Conservation (phyloP, 2,113 vertebrate genomes). For the Mustela nigripes region DNA sequence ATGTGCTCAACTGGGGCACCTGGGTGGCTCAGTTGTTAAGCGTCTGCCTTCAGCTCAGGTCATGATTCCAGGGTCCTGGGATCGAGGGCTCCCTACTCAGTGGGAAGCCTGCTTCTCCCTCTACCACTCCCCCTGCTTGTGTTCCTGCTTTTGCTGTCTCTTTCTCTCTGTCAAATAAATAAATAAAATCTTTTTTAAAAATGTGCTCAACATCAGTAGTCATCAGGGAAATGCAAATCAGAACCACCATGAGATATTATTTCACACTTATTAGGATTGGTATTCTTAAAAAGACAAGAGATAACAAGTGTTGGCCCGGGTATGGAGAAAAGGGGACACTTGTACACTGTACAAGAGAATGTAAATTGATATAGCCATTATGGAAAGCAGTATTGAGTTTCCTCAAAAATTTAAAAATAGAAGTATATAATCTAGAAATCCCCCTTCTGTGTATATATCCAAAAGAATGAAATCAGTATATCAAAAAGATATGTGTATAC, state of each 20-base stretch:
- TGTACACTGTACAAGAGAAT: not conserved
- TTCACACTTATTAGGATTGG: not conserved
- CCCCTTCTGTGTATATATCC: not conserved
- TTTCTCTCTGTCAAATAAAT: too few relatives aligned
- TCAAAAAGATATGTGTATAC: not conserved
- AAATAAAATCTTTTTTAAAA: not conserved
- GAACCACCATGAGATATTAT: not conserved
- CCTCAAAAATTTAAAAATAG: not conserved
- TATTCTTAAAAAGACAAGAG: not conserved
- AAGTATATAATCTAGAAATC: not conserved
- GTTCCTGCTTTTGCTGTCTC: too few relatives aligned
- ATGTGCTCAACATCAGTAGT: not conserved
- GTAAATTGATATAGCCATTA: not conserved
- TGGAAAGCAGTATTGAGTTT: not conserved
- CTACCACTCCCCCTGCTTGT: too few relatives aligned
- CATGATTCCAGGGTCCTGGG: too few relatives aligned
- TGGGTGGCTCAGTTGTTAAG: too few relatives aligned
- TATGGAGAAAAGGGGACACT: not conserved
- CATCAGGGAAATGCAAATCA: not conserved
- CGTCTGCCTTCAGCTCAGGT: too few relatives aligned
- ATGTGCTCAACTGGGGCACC: not conserved
- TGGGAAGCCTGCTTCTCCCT: too few relatives aligned
- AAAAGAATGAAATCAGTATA: not conserved
- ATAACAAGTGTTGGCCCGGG: not conserved
- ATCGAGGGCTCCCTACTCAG: too few relatives aligned